Percentiles rank a stretch among this genome's conserved stretches.
These are phyloP conservation scores for Platanista minor DNA, from an alignment of 2,113 vertebrate genomes.

Conservation along the genomic window DNA sequence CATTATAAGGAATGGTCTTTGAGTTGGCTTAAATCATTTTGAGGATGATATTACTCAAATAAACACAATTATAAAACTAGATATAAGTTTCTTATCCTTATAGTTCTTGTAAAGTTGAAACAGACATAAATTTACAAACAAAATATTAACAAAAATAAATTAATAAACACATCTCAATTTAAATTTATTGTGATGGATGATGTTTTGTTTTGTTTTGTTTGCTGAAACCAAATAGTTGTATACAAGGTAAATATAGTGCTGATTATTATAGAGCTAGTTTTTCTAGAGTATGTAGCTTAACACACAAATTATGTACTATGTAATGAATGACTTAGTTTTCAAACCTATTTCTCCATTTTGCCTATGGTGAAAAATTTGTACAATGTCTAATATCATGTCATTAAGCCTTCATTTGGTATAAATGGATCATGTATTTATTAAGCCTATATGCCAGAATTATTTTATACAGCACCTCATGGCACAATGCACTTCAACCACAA, in stretches of 20 bases:
- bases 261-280: not conserved
- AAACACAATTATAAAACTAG: not conserved
- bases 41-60: not conserved
- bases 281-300: not conserved
- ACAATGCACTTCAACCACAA: not conserved
- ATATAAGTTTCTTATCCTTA: not conserved
- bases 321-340: not conserved
- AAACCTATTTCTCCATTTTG: not conserved
- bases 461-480: not conserved
- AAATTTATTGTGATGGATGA: not conserved
- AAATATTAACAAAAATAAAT: slow-evolving; percentile 4
- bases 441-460: not conserved
- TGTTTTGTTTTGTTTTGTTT: not conserved
- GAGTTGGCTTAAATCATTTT: not conserved
- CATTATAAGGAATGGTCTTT: not conserved
- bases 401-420: not conserved
- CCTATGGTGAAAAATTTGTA: not conserved
- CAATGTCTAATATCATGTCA: not conserved
- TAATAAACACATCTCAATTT: not conserved
- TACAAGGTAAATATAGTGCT: not conserved
- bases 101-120: not conserved
- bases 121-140: not conserved
- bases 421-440: not conserved
- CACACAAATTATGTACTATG: not conserved
- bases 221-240: not conserved